Evolutionary conservation across 2,797 vertebrate species (phyloP).

Genomic region (Onychomys torridus): DNA sequence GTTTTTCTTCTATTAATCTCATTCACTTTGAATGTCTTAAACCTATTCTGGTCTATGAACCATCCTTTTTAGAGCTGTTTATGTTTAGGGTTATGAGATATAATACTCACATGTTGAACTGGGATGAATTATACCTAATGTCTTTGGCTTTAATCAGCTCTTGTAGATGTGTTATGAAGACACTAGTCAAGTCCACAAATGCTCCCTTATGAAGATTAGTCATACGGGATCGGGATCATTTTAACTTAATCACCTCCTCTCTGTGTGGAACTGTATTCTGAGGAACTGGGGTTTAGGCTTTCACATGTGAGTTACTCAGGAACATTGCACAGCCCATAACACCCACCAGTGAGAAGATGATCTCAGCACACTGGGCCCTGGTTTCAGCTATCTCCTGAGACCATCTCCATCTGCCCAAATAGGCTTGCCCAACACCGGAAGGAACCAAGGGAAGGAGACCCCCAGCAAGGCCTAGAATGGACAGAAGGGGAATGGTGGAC

Average conservation of each 20-base stretch:
- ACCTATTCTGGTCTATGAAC: neutral
- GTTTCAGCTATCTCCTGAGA: neutral
- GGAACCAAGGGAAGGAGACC: neutral
- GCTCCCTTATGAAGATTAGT: neutral
- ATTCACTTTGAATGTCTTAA: slow-evolving; percentile 8
- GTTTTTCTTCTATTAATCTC: neutral
- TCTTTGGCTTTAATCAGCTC: neutral
- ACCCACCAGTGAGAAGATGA: neutral
- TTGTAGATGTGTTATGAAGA: neutral
- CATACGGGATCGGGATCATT: neutral
- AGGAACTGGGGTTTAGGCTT: neutral
- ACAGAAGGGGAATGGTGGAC: neutral
- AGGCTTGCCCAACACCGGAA: neutral
- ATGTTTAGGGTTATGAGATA: neutral
- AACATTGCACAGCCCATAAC: neutral
- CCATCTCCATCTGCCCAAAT: neutral
- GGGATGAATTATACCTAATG: neutral
- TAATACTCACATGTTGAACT: neutral
- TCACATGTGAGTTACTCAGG: neutral
- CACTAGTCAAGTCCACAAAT: neutral
- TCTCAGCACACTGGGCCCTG: neutral
- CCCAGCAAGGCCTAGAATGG: neutral
- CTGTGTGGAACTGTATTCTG: neutral
- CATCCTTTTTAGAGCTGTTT: neutral
- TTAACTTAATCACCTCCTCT: neutral